Evolutionary conservation across 1,140 invertebrate genomes (phyloP).

Genomic region (Polypedilum pembai): DNA sequence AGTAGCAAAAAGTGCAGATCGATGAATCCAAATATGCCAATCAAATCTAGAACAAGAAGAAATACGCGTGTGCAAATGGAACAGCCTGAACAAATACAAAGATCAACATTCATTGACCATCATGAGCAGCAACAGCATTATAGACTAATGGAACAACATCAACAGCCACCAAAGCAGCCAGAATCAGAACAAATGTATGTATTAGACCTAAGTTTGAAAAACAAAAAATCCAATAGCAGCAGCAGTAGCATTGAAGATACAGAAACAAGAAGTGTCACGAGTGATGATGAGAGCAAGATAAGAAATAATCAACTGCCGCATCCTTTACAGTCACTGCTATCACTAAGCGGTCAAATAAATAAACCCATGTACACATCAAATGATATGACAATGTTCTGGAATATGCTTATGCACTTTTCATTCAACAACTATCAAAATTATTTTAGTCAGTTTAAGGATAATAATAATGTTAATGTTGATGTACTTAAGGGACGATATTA

Average conservation of each 20-base stretch:
- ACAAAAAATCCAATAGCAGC: not conserved
- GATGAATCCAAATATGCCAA: slow-evolving; percentile 28
- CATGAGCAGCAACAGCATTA: not conserved
- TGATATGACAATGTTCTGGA: slow-evolving; percentile 25
- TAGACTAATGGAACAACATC: slow-evolving; percentile 6
- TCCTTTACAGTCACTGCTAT: not conserved
- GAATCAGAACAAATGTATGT: slow-evolving; percentile 22
- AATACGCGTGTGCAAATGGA: not conserved
- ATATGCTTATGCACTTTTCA: slow-evolving; percentile 26
- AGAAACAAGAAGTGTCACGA: not conserved
- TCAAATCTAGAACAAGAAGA: slow-evolving; percentile 24
- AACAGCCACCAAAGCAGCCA: not conserved
- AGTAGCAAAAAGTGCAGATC: slow-evolving; percentile 10
- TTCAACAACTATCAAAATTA: slow-evolving; percentile 20
- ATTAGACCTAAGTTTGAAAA: slow-evolving; percentile 19
- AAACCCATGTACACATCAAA: slow-evolving; percentile 1
- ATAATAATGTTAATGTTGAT: slow-evolving; percentile 23
- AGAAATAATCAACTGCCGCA: not conserved
- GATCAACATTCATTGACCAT: not conserved
- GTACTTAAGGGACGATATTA: slow-evolving; percentile 23
- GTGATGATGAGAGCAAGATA: slow-evolving; percentile 6
- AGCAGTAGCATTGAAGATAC: not conserved
- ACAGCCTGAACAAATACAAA: not conserved
- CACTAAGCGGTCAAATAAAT: not conserved
- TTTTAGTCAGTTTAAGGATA: slow-evolving; percentile 27